These are phyloP conservation scores for Hirtodrosophila duncani DNA, from an alignment of 2,888 invertebrate species.

Conservation along the genomic window DNA sequence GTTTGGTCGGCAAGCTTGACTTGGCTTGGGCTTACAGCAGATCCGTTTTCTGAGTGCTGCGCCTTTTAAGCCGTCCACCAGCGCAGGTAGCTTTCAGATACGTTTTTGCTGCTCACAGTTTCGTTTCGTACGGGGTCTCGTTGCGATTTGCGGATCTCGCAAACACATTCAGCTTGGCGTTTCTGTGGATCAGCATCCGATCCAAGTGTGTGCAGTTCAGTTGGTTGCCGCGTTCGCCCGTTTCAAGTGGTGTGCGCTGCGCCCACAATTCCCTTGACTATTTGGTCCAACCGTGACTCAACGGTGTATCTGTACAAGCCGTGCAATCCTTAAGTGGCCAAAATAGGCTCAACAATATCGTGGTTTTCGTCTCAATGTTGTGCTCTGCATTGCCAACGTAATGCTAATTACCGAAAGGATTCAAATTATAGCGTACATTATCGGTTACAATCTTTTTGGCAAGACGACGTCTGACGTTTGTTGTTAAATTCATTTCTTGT, in stretches of 20 bases:
- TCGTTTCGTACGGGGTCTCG: slow-evolving; percentile 10
- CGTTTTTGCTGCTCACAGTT: slow-evolving; percentile 53
- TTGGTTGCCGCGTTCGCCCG: slow-evolving; percentile 58
- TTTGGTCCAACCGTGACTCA: background rate
- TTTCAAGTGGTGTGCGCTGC: slow-evolving; percentile 57
- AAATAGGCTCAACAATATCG: slow-evolving; percentile 55
- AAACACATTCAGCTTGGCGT: too few species aligned
- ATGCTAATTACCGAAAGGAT: slow-evolving; percentile 77
- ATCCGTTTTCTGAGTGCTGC: slow-evolving; percentile 62
- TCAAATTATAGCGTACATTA: slow-evolving; percentile 74
- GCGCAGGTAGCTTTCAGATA: slow-evolving; percentile 73
- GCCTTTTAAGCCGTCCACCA: slow-evolving; percentile 68
- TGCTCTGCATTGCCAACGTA: slow-evolving; percentile 67
- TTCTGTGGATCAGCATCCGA: too few species aligned
- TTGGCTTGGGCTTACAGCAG: slow-evolving; percentile 35
- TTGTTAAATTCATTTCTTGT: slow-evolving; percentile 14
- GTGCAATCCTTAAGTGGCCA: slow-evolving; percentile 34
- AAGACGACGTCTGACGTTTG: slow-evolving; percentile 58
- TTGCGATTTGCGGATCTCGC: slow-evolving; percentile 4
- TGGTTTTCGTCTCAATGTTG: slow-evolving; percentile 64
- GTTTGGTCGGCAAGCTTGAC: slow-evolving; percentile 46
- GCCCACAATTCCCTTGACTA: background rate
- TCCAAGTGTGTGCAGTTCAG: slow-evolving; percentile 34
- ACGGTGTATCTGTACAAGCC: background rate
- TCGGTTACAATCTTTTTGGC: slow-evolving; percentile 77